Conservation (phyloP, 2,797 vertebrate species). For the Hemibagrus guttatus region DNA sequence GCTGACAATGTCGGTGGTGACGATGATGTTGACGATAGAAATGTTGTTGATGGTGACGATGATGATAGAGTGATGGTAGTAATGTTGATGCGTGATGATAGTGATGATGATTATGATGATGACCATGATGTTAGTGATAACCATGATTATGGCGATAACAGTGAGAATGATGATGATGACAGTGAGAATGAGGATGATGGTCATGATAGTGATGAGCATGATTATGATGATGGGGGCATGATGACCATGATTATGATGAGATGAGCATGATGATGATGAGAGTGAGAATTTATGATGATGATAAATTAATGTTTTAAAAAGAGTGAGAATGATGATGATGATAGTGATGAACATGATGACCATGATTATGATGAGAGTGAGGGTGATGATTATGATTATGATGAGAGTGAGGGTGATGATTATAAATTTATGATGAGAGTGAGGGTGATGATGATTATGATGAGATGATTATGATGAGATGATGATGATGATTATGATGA, state of each 20-base stretch:
- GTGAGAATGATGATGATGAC: background rate
- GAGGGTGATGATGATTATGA: background rate
- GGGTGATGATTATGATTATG: background rate
- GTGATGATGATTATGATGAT: background rate
- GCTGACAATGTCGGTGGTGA: background rate
- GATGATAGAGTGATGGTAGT: background rate
- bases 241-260: background rate
- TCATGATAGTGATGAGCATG: background rate
- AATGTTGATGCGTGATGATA: background rate
- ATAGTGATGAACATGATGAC: background rate
- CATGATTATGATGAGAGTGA: background rate
- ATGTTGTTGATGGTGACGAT: background rate
- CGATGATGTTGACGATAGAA: background rate
- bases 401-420: no score
- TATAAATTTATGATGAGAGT: background rate
- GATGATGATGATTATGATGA: background rate
- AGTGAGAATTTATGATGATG: background rate
- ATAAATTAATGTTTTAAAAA: background rate
- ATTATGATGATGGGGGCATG: background rate
- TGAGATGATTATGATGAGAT: background rate
- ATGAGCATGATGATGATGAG: background rate
- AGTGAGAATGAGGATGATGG: background rate
- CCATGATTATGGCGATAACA: accelerated
- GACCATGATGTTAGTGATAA: accelerated
- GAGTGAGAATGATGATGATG: background rate